Base-by-base conservation (phyloP, 2,797 vertebrate species). In the Nothura maculosa region DNA sequence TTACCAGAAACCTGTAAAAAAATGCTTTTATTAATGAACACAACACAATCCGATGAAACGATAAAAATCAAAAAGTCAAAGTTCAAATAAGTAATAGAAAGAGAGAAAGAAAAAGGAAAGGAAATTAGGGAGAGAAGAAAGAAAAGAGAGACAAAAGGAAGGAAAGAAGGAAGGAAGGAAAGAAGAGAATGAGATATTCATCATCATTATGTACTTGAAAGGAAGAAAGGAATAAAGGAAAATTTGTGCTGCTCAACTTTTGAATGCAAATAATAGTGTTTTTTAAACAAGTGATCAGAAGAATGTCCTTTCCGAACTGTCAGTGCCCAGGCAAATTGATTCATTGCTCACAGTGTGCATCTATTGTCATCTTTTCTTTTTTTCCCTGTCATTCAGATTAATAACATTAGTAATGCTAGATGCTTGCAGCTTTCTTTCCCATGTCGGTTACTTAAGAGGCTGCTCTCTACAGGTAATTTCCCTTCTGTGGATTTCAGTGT, bases 371-470 rank as follows among this genome's bases (percentile, higher is more conserved):
- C 87, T 81, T 92, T 96, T 94, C 58, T 83, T 85, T 94, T 92
- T 62, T 68, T 61, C 55, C 69, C 77, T 97, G 96, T 95, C 95
- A 95, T 94, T 96, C 87, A 97, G 93, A 96, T 97, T 96, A 97
- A 97, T 97, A 96, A 94, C 12, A 3, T 96, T 95, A 96, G 57
- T 93, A 68, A 55, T 90, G 61, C 55, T 91, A 30, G 81, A 66
- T 40, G 50, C 74, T 92, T 68, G 54, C 21, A 90, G 79, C 63
- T 93, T 94, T 96, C 45, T 92, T 92, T 73, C 32, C 60, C 55
- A 62, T 20, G 89, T 95, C 91, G 89, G 32, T 93, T 85, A 85
- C 45, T 82, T 91, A 69, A 79, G 78, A 95, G 82, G 75, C 68
- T 96, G 20, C 73, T 94, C 73, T 89, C 66, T 47, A 77, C 61